Evolutionary conservation across 2,113 vertebrate species (phyloP).

Genomic region (Speoplatyrhinus poulsoni): DNA sequence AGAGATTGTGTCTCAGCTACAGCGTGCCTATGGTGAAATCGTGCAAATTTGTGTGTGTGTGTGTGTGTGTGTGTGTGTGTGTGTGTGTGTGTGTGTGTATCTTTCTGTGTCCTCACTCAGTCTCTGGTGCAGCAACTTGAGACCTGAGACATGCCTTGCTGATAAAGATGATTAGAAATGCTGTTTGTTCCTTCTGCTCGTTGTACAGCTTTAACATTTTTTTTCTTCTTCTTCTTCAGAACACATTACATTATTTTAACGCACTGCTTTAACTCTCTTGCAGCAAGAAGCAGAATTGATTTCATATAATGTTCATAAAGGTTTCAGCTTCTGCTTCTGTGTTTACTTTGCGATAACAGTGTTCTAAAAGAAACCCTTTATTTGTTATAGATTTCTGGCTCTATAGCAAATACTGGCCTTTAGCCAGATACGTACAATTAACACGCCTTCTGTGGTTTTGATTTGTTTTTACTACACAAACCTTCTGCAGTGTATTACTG

Average conservation of each 20-base stretch:
- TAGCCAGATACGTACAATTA: neutral
- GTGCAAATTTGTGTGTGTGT: conserved; percentile 2
- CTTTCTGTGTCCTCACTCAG: neutral
- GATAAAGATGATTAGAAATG: conserved; percentile 65
- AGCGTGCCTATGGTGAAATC: conserved; percentile 35
- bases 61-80: conserved; percentile 6
- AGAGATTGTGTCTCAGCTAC: conserved; percentile 28
- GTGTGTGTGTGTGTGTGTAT: conserved; percentile 8
- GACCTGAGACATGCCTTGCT: conserved; percentile 58
- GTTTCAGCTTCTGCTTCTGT: conserved; percentile 17
- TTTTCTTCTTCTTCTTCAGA: neutral
- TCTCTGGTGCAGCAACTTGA: conserved; percentile 18
- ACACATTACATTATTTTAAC: neutral
- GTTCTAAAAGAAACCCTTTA: neutral
- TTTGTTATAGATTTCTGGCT: conserved; percentile 2
- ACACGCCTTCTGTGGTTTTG: neutral
- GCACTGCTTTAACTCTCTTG: conserved; percentile 13
- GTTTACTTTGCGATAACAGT: neutral
- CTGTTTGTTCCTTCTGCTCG: conserved; percentile 40
- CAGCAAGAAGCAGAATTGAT: conserved; percentile 18
- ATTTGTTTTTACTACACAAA: neutral
- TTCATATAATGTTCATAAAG: conserved; percentile 45
- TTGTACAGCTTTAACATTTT: conserved; percentile 23
- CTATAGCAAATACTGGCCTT: conserved; percentile 2
- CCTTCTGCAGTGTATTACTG: neutral